Conservation (phyloP, 2,113 vertebrate species). For the Capreolus pygargus region DNA sequence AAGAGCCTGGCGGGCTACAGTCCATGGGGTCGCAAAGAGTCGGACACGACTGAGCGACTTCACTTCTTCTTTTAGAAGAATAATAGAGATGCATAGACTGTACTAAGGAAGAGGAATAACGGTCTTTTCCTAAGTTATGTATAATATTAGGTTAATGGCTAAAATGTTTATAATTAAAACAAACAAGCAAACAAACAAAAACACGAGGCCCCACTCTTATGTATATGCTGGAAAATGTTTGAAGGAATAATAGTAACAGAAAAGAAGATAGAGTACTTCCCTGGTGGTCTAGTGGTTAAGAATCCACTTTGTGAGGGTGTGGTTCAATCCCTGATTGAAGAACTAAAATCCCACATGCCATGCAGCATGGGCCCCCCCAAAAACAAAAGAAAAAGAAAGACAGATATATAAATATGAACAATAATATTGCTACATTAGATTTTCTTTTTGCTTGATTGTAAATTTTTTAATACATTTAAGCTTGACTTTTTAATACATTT, state of each 20-base stretch:
- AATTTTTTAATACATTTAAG: not conserved
- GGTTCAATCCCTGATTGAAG: not conserved
- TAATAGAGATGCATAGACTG: not conserved
- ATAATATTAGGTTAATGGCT: not conserved
- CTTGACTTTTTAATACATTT: not conserved
- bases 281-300: not conserved
- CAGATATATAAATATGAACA: not conserved
- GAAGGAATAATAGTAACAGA: not conserved
- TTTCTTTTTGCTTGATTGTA: not conserved
- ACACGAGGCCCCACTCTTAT: fast-evolving
- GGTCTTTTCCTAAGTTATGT: not conserved
- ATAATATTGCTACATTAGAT: not conserved
- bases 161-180: not conserved
- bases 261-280: not conserved
- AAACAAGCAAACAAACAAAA: not conserved
- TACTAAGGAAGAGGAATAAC: not conserved
- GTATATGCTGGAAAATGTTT: not conserved
- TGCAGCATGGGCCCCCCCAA: not conserved
- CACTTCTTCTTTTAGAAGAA: not conserved
- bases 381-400: not conserved
- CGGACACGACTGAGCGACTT: no score
- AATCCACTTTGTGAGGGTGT: not conserved
- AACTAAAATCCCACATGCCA: not conserved
- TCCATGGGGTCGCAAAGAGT: no score
- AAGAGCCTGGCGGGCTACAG: no score